phyloP scores from a whole-genome alignment of 2,888 invertebrate genomes.

The Heteropelma amictum region DNA sequence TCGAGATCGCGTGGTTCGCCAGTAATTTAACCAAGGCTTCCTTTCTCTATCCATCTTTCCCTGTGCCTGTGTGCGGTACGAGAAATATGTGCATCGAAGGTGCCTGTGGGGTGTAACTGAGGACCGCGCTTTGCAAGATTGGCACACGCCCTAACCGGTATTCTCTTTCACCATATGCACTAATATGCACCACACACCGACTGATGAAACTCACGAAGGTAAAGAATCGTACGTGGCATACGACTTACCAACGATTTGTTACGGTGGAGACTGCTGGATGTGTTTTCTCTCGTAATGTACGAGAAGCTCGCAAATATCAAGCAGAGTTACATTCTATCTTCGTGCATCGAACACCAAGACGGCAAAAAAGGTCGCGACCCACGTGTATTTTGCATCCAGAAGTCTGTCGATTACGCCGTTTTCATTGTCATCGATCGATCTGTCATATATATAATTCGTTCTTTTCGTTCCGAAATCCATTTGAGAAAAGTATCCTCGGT shows the following conservation, averaged over 20 bases:
- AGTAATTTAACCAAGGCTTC: conserved; percentile 52
- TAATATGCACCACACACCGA: not conserved
- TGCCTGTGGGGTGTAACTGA: conserved; percentile 56
- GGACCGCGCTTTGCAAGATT: conserved; percentile 51
- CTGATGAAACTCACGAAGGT: not conserved
- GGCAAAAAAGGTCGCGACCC: conserved; percentile 6
- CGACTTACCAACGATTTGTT: conserved; percentile 17
- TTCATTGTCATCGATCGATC: not conserved
- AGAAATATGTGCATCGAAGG: conserved; percentile 56
- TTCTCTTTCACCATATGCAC: conserved; percentile 45
- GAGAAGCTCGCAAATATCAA: conserved; percentile 37
- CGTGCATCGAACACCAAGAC: not conserved
- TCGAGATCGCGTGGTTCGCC: conserved; percentile 48
- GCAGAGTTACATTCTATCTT: not conserved
- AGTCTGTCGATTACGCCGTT: conserved; percentile 5
- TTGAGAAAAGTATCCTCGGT: conserved; percentile 20
- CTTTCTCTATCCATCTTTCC: conserved; percentile 55
- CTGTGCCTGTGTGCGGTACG: conserved; percentile 26
- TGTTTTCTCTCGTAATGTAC: conserved; percentile 26
- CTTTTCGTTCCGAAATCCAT: conserved; percentile 15
- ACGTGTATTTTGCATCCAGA: not conserved
- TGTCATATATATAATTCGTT: conserved; percentile 24
- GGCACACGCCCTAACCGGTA: conserved; percentile 64
- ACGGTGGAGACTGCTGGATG: conserved; percentile 16
- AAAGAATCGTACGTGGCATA: not conserved